Evolutionary conservation across 2,113 vertebrate species (phyloP).

Genomic region (Coreoperca whiteheadi): DNA sequence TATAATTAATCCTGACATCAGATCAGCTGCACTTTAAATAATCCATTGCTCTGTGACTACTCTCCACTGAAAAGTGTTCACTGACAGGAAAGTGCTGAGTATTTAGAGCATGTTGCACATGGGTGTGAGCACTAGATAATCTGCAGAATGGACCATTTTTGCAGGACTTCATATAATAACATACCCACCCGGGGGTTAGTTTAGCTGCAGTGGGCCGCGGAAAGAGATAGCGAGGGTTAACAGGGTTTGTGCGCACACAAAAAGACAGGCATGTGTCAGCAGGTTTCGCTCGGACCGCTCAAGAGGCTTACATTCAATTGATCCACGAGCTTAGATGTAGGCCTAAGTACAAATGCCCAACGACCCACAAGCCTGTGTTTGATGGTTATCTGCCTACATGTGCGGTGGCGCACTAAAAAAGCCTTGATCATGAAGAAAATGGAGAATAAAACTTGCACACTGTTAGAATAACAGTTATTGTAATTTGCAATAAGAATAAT

Average conservation of each 20-base stretch:
- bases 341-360: constrained; percentile 76
- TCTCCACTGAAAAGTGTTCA: not conserved
- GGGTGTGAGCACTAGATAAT: constrained; percentile 6
- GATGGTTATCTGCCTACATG: constrained; percentile 59
- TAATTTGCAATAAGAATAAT: not conserved
- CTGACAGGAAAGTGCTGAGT: not conserved
- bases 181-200: not conserved
- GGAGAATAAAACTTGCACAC: not conserved
- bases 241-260: constrained; percentile 70
- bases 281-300: constrained; percentile 80
- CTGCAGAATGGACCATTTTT: constrained; percentile 11
- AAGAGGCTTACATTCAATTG: constrained; percentile 86
- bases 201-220: constrained; percentile 15
- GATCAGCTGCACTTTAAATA: constrained; percentile 71
- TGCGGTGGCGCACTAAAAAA: not conserved
- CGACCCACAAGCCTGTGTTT: constrained; percentile 63
- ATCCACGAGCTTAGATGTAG: constrained; percentile 84
- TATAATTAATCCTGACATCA: constrained; percentile 75
- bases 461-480: not conserved
- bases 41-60: constrained; percentile 46
- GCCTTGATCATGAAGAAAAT: not conserved
- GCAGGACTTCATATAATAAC: constrained; percentile 14
- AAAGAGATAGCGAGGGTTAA: constrained; percentile 55
- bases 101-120: constrained; percentile 6
- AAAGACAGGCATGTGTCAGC: constrained; percentile 85